phyloP scores from a whole-genome alignment of 30 jellyfish, hydroid and myxozoan species.

The Aurelia aurita region DNA sequence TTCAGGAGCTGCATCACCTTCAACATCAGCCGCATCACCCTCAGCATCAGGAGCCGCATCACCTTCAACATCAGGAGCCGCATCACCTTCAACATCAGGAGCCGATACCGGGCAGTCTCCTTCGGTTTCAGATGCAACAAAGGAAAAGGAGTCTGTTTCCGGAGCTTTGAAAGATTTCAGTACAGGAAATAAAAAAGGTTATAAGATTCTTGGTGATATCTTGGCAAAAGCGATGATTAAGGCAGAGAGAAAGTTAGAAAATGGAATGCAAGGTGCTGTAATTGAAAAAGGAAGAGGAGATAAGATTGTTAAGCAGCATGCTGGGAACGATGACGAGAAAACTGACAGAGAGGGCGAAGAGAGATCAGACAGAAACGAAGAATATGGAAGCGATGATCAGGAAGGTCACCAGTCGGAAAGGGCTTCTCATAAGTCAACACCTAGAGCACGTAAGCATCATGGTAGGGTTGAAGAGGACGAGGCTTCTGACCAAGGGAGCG shows the following conservation, averaged over 20 bases:
- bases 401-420: background rate
- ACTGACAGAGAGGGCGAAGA: constrained; percentile 1
- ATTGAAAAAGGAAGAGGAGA: constrained; percentile 6
- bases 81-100: constrained; percentile 22
- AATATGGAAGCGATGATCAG: background rate
- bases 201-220: constrained; percentile 66
- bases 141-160: constrained; percentile 15
- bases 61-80: constrained; percentile 9
- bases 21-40: constrained; percentile 20
- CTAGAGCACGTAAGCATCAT: no score
- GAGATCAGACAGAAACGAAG: background rate
- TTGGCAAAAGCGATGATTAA: constrained; percentile 79
- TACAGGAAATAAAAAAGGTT: constrained; percentile 34
- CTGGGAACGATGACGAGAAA: background rate
- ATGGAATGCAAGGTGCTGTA: constrained; percentile 23
- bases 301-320: constrained; percentile 13
- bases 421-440: background rate
- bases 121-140: constrained; percentile 10
- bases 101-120: constrained; percentile 4
- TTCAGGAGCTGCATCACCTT: constrained; percentile 25
- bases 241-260: constrained; percentile 59
- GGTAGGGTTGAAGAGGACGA: no score
- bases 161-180: constrained; percentile 53
- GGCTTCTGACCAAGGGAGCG: no score
- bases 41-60: constrained; percentile 4